These are phyloP conservation scores for Drosophila saltans DNA, from an alignment of 1,140 invertebrate genomes.

Conservation along the genomic window DNA sequence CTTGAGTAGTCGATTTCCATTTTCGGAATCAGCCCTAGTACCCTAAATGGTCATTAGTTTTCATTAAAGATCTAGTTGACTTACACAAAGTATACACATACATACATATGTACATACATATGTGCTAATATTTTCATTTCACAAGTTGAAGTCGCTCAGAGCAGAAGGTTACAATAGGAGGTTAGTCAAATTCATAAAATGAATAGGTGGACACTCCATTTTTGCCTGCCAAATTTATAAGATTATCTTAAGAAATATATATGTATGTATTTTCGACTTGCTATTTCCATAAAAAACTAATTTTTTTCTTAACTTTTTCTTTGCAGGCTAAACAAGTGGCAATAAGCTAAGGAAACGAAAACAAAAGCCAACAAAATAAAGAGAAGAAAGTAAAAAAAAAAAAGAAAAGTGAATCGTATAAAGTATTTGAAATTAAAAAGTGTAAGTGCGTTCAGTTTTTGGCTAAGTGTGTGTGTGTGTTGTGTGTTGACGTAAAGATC, in stretches of 20 bases:
- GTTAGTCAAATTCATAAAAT: too few species aligned
- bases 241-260: too few species aligned
- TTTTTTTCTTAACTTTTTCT: background rate
- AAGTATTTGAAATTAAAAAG: slow-evolving; percentile 22
- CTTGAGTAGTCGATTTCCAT: too few species aligned
- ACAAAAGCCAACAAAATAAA: slow-evolving; percentile 11
- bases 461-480: slow-evolving; percentile 28
- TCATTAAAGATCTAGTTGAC: background rate
- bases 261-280: too few species aligned
- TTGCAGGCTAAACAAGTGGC: slow-evolving; percentile 62
- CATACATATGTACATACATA: too few species aligned
- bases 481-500: background rate
- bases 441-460: slow-evolving; percentile 10
- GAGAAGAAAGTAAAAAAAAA: slow-evolving; percentile 30
- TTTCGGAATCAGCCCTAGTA: too few species aligned
- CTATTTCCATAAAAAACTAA: background rate
- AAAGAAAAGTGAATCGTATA: slow-evolving; percentile 48
- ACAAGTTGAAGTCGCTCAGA: background rate
- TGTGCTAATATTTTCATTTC: background rate
- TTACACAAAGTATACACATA: too few species aligned
- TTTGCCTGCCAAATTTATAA: too few species aligned
- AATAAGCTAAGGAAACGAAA: slow-evolving; percentile 19
- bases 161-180: background rate
- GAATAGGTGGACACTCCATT: too few species aligned
- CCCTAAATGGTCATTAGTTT: too few species aligned